Conservation (phyloP, 1,140 invertebrate genomes). For the Anastrepha obliqua region DNA sequence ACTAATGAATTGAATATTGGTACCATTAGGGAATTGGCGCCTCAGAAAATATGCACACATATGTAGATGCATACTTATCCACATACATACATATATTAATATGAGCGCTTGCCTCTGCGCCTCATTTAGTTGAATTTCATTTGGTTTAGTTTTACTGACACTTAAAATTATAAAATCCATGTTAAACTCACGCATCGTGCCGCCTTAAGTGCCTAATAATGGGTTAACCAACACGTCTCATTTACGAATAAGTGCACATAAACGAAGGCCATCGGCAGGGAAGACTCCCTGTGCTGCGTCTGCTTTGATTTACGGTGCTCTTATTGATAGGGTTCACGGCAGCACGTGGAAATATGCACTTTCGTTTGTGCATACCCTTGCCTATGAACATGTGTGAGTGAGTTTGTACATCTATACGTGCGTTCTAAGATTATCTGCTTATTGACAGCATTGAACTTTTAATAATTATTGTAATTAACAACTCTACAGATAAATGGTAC, state of each 20-base stretch:
- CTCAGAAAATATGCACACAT: neutral
- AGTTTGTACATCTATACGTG: neutral
- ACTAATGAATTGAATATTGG: constrained; percentile 37
- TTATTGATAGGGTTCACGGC: constrained; percentile 28
- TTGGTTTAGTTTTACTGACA: constrained; percentile 50
- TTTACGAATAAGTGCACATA: constrained; percentile 6
- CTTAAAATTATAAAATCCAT: constrained; percentile 49
- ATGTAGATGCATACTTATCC: neutral
- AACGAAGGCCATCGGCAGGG: constrained; percentile 33
- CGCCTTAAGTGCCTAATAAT: constrained; percentile 49
- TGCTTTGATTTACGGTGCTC: constrained; percentile 20
- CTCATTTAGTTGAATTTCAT: constrained; percentile 43
- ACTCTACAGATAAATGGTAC: neutral
- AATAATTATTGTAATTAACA: neutral
- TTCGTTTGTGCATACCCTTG: neutral
- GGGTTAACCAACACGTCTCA: constrained; percentile 55
- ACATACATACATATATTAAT: neutral
- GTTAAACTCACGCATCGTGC: constrained; percentile 32
- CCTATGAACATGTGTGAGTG: neutral
- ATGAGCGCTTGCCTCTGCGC: constrained; percentile 42
- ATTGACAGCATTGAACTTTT: constrained; percentile 41
- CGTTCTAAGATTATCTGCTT: constrained; percentile 10
- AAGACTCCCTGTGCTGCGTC: neutral
- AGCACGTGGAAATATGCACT: constrained; percentile 38
- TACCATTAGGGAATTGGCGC: constrained; percentile 46